phyloP scores from a whole-genome alignment of 2,888 invertebrate genomes.

The Alitta virens region DNA sequence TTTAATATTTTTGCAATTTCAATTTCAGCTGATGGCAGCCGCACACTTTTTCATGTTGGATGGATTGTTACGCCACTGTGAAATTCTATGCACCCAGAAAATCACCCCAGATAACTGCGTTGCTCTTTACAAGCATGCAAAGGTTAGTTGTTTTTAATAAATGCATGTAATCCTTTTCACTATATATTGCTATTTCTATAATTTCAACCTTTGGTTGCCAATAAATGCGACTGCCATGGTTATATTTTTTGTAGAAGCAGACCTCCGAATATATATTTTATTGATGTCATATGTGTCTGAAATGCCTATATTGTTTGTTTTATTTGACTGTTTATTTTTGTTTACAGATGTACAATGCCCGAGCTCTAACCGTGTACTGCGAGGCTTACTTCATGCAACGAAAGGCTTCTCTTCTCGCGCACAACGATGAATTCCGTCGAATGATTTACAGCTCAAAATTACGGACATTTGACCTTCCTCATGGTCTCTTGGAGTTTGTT shows the following conservation, averaged over 20 bases:
- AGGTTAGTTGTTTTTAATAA: slow-evolving; percentile 62
- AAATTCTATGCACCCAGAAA: slow-evolving; percentile 78
- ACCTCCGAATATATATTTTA: too few species aligned
- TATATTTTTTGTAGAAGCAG: too few species aligned
- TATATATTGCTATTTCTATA: too few species aligned
- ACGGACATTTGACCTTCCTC: not conserved
- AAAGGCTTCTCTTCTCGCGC: not conserved
- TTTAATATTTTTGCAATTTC: not conserved
- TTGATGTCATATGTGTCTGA: too few species aligned
- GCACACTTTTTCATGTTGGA: slow-evolving; percentile 89
- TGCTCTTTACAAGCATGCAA: slow-evolving; percentile 89
- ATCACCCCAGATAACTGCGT: slow-evolving; percentile 76
- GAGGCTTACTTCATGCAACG: slow-evolving; percentile 1
- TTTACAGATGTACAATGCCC: slow-evolving; percentile 18
- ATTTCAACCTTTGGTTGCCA: too few species aligned
- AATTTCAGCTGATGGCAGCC: slow-evolving; percentile 72
- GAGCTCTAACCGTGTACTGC: not conserved
- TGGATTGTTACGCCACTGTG: slow-evolving; percentile 79
- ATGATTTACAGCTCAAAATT: not conserved
- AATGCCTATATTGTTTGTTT: slow-evolving; percentile 2
- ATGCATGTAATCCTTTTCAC: not conserved
- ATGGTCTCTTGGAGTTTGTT: not conserved
- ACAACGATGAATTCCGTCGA: slow-evolving; percentile 1
- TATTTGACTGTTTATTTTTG: not conserved
- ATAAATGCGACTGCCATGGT: too few species aligned